Conservation (phyloP, 2,888 invertebrate genomes). For the Beris chalybata region DNA sequence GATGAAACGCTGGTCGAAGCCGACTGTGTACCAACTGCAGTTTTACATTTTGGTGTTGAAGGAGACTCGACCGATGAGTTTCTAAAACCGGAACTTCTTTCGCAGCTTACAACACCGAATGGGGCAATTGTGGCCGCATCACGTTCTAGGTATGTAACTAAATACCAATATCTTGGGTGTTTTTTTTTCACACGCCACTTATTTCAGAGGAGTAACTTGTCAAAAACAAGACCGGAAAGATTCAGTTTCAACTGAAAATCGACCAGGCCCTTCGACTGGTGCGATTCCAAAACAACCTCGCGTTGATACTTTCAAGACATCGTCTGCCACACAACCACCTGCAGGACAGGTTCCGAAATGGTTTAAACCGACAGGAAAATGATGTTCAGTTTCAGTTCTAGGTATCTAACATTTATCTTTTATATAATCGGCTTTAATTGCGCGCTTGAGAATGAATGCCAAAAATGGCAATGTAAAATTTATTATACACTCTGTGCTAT, state of each 20-base stretch:
- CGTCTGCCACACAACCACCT: constrained; percentile 43
- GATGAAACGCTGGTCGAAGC: constrained; percentile 69
- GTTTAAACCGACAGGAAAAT: constrained; percentile 52
- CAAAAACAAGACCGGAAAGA: neutral
- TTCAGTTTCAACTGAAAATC: neutral
- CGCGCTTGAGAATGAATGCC: no score
- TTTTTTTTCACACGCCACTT: neutral
- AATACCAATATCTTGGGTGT: no score
- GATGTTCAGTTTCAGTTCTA: constrained; percentile 13
- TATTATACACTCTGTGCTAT: no score
- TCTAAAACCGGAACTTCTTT: constrained; percentile 64
- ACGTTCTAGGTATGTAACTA: constrained; percentile 62
- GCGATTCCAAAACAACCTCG: constrained; percentile 37
- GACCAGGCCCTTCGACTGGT: constrained; percentile 26
- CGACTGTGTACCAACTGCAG: constrained; percentile 76
- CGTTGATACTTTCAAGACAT: constrained; percentile 33
- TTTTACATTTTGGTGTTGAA: constrained; percentile 70
- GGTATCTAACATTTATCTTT: no score
- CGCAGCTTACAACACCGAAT: constrained; percentile 66
- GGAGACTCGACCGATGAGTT: constrained; percentile 51
- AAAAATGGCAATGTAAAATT: no score
- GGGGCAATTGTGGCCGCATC: constrained; percentile 70
- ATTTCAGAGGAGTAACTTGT: constrained; percentile 21
- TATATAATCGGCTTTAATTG: no score
- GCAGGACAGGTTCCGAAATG: constrained; percentile 57